These are phyloP conservation scores for Odontothrips loti DNA, from an alignment of 2,888 invertebrate species.

Conservation along the genomic window DNA sequence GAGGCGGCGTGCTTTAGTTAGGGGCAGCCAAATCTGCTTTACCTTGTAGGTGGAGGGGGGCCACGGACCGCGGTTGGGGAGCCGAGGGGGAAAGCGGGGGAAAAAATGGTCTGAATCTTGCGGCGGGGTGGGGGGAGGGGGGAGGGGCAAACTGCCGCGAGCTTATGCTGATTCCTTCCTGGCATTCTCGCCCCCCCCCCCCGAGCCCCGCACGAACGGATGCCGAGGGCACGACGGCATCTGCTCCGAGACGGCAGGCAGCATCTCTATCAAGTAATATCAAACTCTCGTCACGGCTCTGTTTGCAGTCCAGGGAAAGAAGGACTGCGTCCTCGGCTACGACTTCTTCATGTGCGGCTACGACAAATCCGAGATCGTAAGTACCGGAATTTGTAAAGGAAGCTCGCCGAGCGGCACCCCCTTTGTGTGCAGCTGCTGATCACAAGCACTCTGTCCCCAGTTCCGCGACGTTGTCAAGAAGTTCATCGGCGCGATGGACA, in stretches of 20 bases:
- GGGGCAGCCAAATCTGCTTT: slow-evolving; percentile 2
- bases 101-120: neutral
- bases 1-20: neutral
- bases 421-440: neutral
- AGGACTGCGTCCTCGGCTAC: slow-evolving; percentile 13
- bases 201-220: too few species aligned
- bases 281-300: neutral
- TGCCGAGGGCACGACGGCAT: too few species aligned
- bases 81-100: too few species aligned
- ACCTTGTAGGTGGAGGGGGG: neutral
- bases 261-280: neutral
- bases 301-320: slow-evolving; percentile 4
- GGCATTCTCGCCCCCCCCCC: neutral
- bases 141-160: neutral
- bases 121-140: neutral
- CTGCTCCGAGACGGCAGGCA: neutral
- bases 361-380: slow-evolving; percentile 1
- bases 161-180: slow-evolving; percentile 21
- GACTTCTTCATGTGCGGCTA: slow-evolving; percentile 15
- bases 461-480: slow-evolving; percentile 14
- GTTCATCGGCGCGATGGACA: slow-evolving; percentile 1
- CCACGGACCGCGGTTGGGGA: neutral
- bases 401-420: too few species aligned
- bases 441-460: neutral
- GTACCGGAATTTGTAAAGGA: too few species aligned